Evolutionary conservation across 1,140 invertebrate genomes (phyloP), one percentile per base, ranked within the genome.

Genomic region (Cydia strobilella): DNA sequence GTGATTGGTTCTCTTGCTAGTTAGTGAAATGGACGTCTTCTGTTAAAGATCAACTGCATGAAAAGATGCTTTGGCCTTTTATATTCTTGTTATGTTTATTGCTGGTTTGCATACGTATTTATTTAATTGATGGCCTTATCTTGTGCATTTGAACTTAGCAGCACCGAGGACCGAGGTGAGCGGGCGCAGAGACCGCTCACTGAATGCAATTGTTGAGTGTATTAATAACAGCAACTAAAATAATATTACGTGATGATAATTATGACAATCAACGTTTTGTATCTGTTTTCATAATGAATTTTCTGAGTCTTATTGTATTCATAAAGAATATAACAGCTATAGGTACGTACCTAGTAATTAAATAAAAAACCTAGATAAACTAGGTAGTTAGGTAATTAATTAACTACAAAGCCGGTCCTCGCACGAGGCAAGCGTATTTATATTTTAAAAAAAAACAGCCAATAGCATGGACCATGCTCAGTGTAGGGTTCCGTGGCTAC

Each of bases 61-160:
- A 35, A 59, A 66, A 23, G n/a, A 59, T n/a, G 63, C 63, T 31
- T n/a, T 35, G 63, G 25, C 63, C 12, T 31, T 66, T 66, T 66
- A 66, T 66, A 66, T 12, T 35, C 63, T 31, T 31, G 10, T 31
- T 63, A 25, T 23, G 62, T 54, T 54, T 54, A 18, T 18, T 18
- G 51, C n/a, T 54, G 12, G 51, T 18, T 7, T 59, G 51, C n/a
- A 23, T 59, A 59, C 10, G 54, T 23, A 2, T 23, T 23, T 20
- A 18, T 18, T 15, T 66, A 66, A 66, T 66, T 15, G 23, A 66
- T 66, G 63, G 27, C 27, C 63, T 66, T 66, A 66, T 66, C 63
- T 66, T 66, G 27, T 6, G 15, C 63, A 66, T 66, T 66, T 66
- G 63, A 66, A 66, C 63, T 66, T 35, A 66, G 27, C 15, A 31